phyloP scores from a whole-genome alignment of 2,113 vertebrate genomes.

The Podilymbus podiceps region DNA sequence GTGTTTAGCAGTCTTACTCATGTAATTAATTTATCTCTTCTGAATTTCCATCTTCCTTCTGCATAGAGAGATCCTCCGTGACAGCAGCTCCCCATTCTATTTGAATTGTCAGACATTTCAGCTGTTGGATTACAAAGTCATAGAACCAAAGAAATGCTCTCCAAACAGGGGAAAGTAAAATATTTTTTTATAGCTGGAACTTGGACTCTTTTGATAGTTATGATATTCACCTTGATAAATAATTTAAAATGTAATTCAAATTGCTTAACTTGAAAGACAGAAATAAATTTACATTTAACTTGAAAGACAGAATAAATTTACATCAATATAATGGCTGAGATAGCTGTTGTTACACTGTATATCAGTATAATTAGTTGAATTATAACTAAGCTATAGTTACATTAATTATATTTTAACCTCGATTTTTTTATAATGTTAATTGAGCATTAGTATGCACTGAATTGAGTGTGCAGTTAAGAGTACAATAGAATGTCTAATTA shows the following conservation, averaged over 20 bases:
- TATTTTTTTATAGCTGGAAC: slow-evolving; percentile 1
- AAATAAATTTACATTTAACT: slow-evolving; percentile 60
- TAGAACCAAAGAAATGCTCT: neutral
- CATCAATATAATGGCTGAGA: slow-evolving; percentile 39
- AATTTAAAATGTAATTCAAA: slow-evolving; percentile 69
- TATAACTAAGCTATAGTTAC: slow-evolving; percentile 57
- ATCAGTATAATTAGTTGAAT: slow-evolving; percentile 70
- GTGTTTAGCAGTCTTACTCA: neutral
- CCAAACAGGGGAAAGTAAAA: neutral
- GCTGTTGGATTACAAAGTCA: neutral
- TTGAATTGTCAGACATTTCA: neutral
- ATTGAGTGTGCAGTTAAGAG: slow-evolving; percentile 38
- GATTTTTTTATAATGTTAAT: slow-evolving; percentile 66
- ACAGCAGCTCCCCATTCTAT: neutral
- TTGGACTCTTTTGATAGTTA: slow-evolving; percentile 9
- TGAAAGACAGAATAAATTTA: slow-evolving; percentile 66
- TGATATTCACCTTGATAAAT: slow-evolving; percentile 56
- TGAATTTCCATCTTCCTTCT: neutral
- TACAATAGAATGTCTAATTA: slow-evolving; percentile 60
- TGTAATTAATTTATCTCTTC: neutral
- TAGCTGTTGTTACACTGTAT: slow-evolving; percentile 49
- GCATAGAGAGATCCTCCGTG: neutral
- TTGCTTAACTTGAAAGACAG: slow-evolving; percentile 57
- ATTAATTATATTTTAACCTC: slow-evolving; percentile 73
- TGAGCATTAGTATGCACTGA: slow-evolving; percentile 50